Percentiles rank a stretch among this genome's conserved stretches.
phyloP scores from a whole-genome alignment of 2,888 invertebrate species.

The Drosophila limbata region DNA sequence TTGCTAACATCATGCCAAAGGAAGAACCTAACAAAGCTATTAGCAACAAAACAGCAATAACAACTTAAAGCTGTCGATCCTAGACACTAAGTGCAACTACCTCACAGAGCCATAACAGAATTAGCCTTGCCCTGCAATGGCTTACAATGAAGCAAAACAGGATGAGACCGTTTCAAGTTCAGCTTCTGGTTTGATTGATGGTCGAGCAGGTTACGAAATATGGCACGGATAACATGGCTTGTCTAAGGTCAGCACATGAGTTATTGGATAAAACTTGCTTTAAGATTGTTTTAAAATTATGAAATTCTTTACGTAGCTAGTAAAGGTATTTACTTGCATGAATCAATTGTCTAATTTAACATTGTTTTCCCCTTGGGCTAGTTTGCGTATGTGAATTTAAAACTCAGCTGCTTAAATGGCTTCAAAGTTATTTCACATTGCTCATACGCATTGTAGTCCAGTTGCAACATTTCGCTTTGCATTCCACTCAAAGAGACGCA shows the following conservation, averaged over 20 bases:
- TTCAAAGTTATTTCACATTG: conserved; percentile 43
- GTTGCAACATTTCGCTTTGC: conserved; percentile 33
- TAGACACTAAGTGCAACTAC: conserved; percentile 28
- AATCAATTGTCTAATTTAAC: conserved; percentile 1
- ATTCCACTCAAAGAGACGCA: conserved; percentile 39
- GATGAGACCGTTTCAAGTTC: conserved; percentile 8
- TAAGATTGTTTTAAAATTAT: conserved; percentile 1
- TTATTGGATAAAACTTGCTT: conserved; percentile 1
- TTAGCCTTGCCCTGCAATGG: conserved; percentile 34
- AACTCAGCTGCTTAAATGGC: conserved; percentile 28
- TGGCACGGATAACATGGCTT: conserved; percentile 26
- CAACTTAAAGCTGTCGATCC: conserved; percentile 51
- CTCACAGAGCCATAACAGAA: conserved; percentile 34
- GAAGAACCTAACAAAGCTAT: conserved; percentile 38
- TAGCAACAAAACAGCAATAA: conserved; percentile 46
- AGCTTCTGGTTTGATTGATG: conserved; percentile 48
- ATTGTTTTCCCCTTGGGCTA: neutral
- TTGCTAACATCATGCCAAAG: conserved; percentile 54
- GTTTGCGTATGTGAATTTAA: conserved; percentile 9
- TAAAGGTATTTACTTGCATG: neutral
- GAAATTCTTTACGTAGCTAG: neutral
- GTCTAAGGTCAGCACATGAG: conserved; percentile 16
- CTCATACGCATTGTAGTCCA: conserved; percentile 62
- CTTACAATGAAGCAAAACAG: conserved; percentile 12
- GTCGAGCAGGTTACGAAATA: conserved; percentile 30